These are phyloP conservation scores for Drosophila sechellia DNA, from an alignment of 1,140 invertebrate species.

Conservation along the genomic window DNA sequence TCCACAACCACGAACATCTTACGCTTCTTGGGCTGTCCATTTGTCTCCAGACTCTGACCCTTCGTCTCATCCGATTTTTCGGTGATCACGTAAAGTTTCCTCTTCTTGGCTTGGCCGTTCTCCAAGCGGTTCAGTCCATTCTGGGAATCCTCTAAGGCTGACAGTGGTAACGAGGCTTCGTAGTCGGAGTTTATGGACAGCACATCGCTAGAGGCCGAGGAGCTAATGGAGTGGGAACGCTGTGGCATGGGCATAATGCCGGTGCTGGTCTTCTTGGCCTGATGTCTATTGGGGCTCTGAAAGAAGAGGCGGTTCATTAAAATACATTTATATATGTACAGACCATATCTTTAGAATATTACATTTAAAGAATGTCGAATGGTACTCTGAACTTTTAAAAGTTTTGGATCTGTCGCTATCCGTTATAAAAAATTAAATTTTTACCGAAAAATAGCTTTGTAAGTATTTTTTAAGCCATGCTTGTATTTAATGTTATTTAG, in stretches of 20 bases:
- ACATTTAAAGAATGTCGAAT: too few species aligned
- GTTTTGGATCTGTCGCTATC: too few species aligned
- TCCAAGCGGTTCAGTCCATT: conserved; percentile 20
- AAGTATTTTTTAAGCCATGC: too few species aligned
- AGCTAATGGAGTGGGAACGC: conserved; percentile 77
- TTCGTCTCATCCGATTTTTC: conserved; percentile 68
- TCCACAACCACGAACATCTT: conserved; percentile 82
- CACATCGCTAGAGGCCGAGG: conserved; percentile 74
- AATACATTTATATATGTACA: too few species aligned
- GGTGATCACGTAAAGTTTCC: conserved; percentile 73
- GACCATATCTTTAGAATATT: too few species aligned
- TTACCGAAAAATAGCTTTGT: too few species aligned
- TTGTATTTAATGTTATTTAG: too few species aligned
- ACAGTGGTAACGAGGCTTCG: conserved; percentile 53
- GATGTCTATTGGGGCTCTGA: conserved; percentile 37
- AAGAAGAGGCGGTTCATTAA: background rate
- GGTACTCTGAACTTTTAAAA: too few species aligned
- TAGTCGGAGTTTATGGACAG: conserved; percentile 69
- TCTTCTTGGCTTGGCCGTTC: conserved; percentile 54
- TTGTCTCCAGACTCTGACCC: conserved; percentile 18
- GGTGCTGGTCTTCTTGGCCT: conserved; percentile 31
- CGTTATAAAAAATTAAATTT: too few species aligned
- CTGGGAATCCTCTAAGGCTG: conserved; percentile 37
- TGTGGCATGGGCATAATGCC: conserved; percentile 61
- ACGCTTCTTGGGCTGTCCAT: conserved; percentile 60